Evolutionary conservation across 2,113 vertebrate genomes (phyloP).

Genomic region (Antechinus flavipes): DNA sequence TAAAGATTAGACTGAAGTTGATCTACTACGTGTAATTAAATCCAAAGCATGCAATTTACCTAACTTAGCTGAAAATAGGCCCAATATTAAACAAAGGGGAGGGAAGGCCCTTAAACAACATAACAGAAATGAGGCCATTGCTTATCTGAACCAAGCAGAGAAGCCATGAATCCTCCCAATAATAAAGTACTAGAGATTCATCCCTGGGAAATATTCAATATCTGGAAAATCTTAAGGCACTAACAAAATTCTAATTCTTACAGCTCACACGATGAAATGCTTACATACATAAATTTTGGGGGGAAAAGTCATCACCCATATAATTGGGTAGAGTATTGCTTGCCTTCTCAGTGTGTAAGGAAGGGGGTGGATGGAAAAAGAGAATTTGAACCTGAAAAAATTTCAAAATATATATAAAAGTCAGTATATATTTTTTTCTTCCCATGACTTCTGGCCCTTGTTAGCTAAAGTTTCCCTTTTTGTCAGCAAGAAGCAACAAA

Average conservation of each 20-base stretch:
- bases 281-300: constrained; percentile 60
- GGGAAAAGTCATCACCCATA: not conserved
- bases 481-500: constrained; percentile 47
- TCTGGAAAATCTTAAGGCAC: constrained; percentile 49
- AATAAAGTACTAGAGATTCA: not conserved
- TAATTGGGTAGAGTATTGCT: not conserved
- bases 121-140: not conserved
- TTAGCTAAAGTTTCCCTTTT: constrained; percentile 35
- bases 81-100: not conserved
- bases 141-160: constrained; percentile 1
- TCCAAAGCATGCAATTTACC: not conserved
- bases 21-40: not conserved
- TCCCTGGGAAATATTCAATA: not conserved
- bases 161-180: not conserved
- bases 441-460: not conserved
- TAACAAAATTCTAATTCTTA: constrained; percentile 26
- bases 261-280: constrained; percentile 38
- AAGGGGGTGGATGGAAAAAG: not conserved
- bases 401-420: constrained; percentile 70
- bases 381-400: not conserved
- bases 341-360: not conserved
- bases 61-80: not conserved
- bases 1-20: not conserved
- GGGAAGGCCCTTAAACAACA: not conserved
- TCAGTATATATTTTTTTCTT: constrained; percentile 68